Conservation (phyloP, 2,888 invertebrate species). For the Drosophila mulleri region DNA sequence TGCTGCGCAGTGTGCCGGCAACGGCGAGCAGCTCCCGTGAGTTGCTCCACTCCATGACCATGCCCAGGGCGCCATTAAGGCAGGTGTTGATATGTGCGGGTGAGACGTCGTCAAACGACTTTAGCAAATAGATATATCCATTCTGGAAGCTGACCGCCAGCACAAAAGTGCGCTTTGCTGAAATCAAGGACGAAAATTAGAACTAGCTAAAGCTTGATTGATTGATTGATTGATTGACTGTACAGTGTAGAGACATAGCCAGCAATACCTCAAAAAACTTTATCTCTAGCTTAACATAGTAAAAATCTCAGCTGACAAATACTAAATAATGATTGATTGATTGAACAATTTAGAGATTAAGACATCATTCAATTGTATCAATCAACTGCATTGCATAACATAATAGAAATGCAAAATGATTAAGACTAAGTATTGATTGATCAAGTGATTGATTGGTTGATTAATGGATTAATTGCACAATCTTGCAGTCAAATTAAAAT, state of each 20-base stretch:
- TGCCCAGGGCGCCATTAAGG: slow-evolving; percentile 90
- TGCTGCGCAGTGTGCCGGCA: slow-evolving; percentile 89
- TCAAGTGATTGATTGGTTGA: too few species aligned
- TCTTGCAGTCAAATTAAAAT: too few species aligned
- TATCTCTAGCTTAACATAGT: too few species aligned
- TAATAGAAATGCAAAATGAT: too few species aligned
- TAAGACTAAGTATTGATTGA: too few species aligned
- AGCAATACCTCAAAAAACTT: too few species aligned
- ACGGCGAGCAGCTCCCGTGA: slow-evolving; percentile 96
- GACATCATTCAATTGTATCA: too few species aligned
- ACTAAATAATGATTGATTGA: not conserved
- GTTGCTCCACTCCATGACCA: slow-evolving; percentile 98
- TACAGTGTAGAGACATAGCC: too few species aligned
- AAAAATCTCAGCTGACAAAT: too few species aligned
- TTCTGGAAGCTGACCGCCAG: slow-evolving; percentile 95
- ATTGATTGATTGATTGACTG: not conserved
- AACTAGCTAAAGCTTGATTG: not conserved
- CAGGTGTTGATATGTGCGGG: slow-evolving; percentile 93
- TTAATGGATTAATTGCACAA: too few species aligned
- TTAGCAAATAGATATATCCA: slow-evolving; percentile 95
- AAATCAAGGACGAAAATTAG: too few species aligned
- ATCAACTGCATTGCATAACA: too few species aligned
- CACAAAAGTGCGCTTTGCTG: slow-evolving; percentile 89
- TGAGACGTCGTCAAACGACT: slow-evolving; percentile 96
- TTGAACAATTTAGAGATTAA: not conserved